phyloP scores from a whole-genome alignment of 2,797 vertebrate species.

The Lacerta agilis region DNA sequence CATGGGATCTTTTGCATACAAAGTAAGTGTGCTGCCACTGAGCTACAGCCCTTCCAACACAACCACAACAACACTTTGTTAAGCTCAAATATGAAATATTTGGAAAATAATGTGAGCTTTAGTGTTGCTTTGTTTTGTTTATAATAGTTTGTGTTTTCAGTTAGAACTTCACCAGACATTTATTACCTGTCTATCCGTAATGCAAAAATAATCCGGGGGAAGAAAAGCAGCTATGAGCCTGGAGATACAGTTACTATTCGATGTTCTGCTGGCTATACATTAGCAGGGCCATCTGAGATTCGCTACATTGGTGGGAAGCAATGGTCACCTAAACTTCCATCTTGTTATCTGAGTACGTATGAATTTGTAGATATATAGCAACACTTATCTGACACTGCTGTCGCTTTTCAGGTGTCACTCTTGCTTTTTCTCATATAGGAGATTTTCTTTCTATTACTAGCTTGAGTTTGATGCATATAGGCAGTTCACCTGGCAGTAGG shows the following conservation, averaged over 20 bases:
- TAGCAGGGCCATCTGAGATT: slow-evolving; percentile 29
- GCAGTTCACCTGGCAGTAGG: background rate
- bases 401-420: background rate
- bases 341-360: slow-evolving; percentile 64
- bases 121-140: background rate
- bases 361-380: background rate
- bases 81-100: background rate
- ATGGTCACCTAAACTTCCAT: slow-evolving; percentile 54
- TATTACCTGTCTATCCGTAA: background rate
- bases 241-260: slow-evolving; percentile 62
- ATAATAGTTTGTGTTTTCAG: slow-evolving; percentile 21
- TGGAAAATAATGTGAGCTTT: background rate
- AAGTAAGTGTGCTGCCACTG: too few species aligned
- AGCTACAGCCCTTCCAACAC: too few species aligned
- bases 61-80: background rate
- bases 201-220: slow-evolving; percentile 43
- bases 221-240: slow-evolving; percentile 23
- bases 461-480: background rate
- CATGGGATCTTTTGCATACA: too few species aligned
- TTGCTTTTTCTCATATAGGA: background rate
- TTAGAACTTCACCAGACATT: fast-evolving
- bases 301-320: slow-evolving; percentile 19
- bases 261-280: slow-evolving; percentile 29
- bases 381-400: background rate
- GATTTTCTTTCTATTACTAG: background rate